Percentiles rank a stretch among this genome's conserved stretches.
Conservation (phyloP, 2,888 invertebrate species). For the Brenthis hecate region DNA sequence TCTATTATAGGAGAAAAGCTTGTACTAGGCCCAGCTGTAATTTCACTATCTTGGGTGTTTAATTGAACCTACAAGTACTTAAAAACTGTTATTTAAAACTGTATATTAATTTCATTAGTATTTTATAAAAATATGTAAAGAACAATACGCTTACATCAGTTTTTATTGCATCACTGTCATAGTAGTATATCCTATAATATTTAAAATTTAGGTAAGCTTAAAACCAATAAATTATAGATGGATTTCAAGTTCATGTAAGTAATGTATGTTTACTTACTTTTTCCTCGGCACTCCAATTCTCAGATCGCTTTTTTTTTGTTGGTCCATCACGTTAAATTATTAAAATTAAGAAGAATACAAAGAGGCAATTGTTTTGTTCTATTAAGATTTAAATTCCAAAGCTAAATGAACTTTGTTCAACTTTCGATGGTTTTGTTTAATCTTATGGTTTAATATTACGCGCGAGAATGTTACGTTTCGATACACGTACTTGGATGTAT, state of each 20-base stretch:
- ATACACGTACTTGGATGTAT: no score
- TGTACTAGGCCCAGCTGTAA: no score
- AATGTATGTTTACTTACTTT: conserved; percentile 13
- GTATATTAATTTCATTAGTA: no score
- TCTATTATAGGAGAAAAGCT: no score
- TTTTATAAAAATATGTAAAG: no score
- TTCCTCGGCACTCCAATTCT: conserved; percentile 12
- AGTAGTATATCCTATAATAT: neutral
- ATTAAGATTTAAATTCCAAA: neutral
- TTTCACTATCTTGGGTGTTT: no score
- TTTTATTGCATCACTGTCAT: no score
- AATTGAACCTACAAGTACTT: no score
- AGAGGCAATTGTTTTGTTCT: neutral
- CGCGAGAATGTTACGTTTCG: conserved; percentile 7
- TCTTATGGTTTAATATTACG: neutral
- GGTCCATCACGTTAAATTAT: neutral
- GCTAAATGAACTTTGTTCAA: neutral
- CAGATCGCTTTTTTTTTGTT: conserved; percentile 15
- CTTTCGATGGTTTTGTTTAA: conserved; percentile 3
- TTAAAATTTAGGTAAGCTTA: neutral
- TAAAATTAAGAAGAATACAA: neutral
- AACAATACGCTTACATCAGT: no score
- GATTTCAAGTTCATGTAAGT: conserved; percentile 8
- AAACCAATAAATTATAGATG: neutral
- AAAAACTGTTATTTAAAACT: no score